A percentile compares a stretch with the other conserved stretches of the same genome.
These are phyloP conservation scores for Callopanchax toddi DNA, from an alignment of 2,113 vertebrate species.

Conservation along the genomic window DNA sequence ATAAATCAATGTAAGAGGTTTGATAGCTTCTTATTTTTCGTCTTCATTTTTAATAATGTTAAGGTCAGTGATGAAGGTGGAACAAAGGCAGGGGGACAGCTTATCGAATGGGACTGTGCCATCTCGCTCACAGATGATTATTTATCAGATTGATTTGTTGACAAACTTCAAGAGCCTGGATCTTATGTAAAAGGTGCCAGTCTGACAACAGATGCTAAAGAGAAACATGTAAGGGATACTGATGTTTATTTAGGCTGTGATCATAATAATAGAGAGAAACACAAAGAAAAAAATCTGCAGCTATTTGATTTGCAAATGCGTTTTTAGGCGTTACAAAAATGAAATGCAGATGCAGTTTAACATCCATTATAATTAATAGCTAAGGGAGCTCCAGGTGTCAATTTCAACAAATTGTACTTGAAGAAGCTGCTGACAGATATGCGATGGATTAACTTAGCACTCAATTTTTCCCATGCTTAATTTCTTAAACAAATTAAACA, in stretches of 20 bases:
- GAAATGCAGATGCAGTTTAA: slow-evolving; percentile 1
- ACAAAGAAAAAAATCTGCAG: too few species aligned
- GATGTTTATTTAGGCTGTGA: not conserved
- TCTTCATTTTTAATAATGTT: slow-evolving; percentile 15
- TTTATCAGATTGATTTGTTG: slow-evolving; percentile 14
- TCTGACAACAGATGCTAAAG: not conserved
- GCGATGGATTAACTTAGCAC: slow-evolving; percentile 5
- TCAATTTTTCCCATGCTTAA: not conserved
- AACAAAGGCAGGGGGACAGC: slow-evolving; percentile 8
- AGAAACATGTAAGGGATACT: not conserved
- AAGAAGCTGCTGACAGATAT: not conserved
- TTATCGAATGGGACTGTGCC: slow-evolving; percentile 7
- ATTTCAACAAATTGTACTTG: slow-evolving; percentile 3
- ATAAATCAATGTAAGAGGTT: slow-evolving; percentile 11
- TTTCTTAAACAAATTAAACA: not conserved
- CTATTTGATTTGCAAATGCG: not conserved
- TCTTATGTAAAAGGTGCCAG: not conserved
- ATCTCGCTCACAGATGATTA: slow-evolving; percentile 5
- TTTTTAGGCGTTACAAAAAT: too few species aligned
- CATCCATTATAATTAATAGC: slow-evolving; percentile 2
- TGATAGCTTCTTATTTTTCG: slow-evolving; percentile 21
- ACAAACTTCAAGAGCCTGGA: slow-evolving; percentile 7
- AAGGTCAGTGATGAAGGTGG: slow-evolving; percentile 16
- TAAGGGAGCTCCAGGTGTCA: not conserved
- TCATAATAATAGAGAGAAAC: too few species aligned